phyloP scores from a whole-genome alignment of 2,888 invertebrate genomes.

The Eretmocerus hayati region DNA sequence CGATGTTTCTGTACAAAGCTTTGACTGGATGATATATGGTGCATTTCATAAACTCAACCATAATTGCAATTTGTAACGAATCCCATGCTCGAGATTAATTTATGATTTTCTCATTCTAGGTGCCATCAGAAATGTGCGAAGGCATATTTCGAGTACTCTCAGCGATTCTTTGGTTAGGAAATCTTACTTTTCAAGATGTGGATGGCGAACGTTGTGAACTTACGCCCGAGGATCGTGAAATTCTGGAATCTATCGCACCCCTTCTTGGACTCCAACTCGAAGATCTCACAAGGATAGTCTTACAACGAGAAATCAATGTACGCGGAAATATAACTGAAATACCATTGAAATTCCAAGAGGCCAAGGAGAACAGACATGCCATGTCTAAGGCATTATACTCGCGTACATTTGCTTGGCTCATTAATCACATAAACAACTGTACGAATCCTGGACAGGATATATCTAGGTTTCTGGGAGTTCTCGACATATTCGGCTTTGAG shows the following conservation, averaged over 20 bases:
- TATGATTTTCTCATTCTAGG: too few species aligned
- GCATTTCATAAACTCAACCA: too few species aligned
- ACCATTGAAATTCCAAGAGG: constrained; percentile 81
- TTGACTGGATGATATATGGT: too few species aligned
- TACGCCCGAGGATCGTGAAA: constrained; percentile 62
- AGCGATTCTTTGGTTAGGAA: constrained; percentile 86
- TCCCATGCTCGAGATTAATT: too few species aligned
- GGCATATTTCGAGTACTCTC: constrained; percentile 83
- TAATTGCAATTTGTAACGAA: too few species aligned
- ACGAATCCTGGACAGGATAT: constrained; percentile 83
- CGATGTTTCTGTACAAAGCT: too few species aligned
- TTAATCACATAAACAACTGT: constrained; percentile 85
- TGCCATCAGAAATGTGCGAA: constrained; percentile 77
- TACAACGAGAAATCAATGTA: constrained; percentile 80
- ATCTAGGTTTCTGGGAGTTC: constrained; percentile 72
- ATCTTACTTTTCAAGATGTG: constrained; percentile 75
- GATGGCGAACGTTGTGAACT: constrained; percentile 81
- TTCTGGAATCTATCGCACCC: constrained; percentile 64
- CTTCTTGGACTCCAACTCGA: constrained; percentile 69
- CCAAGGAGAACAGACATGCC: constrained; percentile 83
- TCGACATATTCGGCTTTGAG: constrained; percentile 92
- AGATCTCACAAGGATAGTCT: constrained; percentile 68
- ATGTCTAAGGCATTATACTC: constrained; percentile 90
- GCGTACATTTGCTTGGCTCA: constrained; percentile 85
- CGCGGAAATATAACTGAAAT: constrained; percentile 90